A percentile compares a stretch with the other conserved stretches of the same genome.
Conservation (phyloP, 2,797 vertebrate genomes). For the Corythornis leucogaster region DNA sequence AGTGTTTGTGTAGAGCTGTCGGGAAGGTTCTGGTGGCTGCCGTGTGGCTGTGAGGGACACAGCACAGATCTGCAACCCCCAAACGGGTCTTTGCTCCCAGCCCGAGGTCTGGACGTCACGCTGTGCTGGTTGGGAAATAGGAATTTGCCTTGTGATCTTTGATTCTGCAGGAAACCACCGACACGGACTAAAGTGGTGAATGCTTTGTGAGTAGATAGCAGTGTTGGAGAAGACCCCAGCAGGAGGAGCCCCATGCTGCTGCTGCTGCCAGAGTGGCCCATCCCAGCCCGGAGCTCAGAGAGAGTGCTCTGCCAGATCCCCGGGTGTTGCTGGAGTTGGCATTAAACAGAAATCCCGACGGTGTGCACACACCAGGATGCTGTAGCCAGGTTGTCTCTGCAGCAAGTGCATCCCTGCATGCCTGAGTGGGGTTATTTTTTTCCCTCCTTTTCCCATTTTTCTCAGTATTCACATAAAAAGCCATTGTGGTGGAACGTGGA, state of each 20-base stretch:
- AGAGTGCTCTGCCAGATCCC: neutral
- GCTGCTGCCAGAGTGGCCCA: neutral
- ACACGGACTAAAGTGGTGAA: neutral
- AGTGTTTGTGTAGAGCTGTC: fast-evolving
- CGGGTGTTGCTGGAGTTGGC: neutral
- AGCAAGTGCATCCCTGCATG: neutral
- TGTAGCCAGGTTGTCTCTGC: neutral
- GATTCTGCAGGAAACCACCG: neutral
- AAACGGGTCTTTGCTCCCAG: neutral
- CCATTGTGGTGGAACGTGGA: too few species aligned
- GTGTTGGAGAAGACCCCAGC: neutral
- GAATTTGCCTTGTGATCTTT: neutral
- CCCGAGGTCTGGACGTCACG: fast-evolving
- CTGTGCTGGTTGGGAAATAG: neutral
- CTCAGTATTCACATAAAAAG: neutral
- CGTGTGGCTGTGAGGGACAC: fast-evolving
- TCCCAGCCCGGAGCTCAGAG: neutral
- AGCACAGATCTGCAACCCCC: neutral
- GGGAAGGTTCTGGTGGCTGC: neutral
- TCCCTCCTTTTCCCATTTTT: neutral
- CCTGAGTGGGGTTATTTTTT: neutral
- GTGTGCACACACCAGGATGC: neutral
- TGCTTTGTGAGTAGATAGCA: neutral
- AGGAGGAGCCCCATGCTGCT: neutral
- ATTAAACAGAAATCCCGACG: neutral